Conservation (phyloP, 1,140 invertebrate genomes). For the Thaumatotibia leucotreta region DNA sequence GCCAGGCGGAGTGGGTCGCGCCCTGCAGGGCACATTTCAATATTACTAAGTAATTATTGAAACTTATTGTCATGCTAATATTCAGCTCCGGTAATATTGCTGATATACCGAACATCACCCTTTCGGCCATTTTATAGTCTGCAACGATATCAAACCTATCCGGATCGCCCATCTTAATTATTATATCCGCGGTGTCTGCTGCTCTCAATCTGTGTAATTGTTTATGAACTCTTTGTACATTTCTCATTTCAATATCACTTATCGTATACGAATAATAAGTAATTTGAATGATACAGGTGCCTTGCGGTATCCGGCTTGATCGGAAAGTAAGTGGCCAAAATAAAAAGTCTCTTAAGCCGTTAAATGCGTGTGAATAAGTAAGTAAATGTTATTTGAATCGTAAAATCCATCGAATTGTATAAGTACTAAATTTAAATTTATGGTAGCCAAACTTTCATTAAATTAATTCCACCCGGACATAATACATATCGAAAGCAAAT, state of each 20-base stretch:
- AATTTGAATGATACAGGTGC: no score
- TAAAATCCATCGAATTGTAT: not conserved
- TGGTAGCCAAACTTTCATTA: not conserved
- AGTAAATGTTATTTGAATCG: not conserved
- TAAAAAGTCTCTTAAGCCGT: not conserved
- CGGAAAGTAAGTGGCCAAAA: not conserved
- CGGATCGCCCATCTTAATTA: no score
- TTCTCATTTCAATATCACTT: no score
- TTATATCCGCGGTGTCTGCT: no score
- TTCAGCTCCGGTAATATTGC: not conserved
- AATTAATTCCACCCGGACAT: not conserved
- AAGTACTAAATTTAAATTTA: not conserved
- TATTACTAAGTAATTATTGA: not conserved
- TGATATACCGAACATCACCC: not conserved
- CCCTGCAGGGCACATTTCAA: constrained; percentile 15
- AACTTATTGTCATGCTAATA: constrained; percentile 9
- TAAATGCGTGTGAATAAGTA: not conserved
- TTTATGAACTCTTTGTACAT: no score
- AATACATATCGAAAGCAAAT: not conserved
- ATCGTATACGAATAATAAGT: no score
- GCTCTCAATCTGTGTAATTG: no score
- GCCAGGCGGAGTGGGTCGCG: not conserved
- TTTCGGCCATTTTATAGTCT: not conserved
- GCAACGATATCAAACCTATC: no score
- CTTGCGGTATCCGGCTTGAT: not conserved